These are phyloP conservation scores for Clarias pachynema DNA, from an alignment of 2,797 vertebrate genomes.

Conservation along the genomic window DNA sequence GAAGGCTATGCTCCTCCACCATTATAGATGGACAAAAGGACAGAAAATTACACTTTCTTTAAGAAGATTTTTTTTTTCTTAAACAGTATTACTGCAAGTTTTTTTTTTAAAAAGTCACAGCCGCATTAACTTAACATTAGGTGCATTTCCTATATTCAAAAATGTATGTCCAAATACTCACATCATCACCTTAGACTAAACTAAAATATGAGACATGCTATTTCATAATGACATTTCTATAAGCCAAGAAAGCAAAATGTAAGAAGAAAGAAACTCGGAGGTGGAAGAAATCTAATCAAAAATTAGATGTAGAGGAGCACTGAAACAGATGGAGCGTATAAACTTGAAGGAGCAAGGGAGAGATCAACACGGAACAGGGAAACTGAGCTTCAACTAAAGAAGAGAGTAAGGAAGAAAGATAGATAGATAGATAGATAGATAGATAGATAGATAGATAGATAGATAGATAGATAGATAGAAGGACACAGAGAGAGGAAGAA, in stretches of 20 bases:
- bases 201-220: neutral
- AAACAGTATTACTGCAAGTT: neutral
- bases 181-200: neutral
- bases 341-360: neutral
- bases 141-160: neutral
- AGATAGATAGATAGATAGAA: conserved; percentile 56
- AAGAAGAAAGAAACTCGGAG: neutral
- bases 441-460: conserved; percentile 65
- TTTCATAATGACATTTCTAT: no score
- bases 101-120: neutral
- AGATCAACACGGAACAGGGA: neutral
- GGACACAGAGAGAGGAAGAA: conserved; percentile 65
- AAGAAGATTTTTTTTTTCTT: conserved; percentile 68
- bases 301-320: neutral
- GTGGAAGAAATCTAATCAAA: neutral
- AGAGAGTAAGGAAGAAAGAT: conserved; percentile 35
- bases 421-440: conserved; percentile 61
- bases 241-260: neutral
- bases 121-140: no score
- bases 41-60: no score
- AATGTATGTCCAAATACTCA: neutral
- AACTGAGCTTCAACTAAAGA: conserved; percentile 14
- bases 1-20: conserved; percentile 77
- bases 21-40: conserved; percentile 71
- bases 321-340: neutral